Evolutionary conservation across 2,888 invertebrate genomes (phyloP).

Genomic region (Thera obeliscata): DNA sequence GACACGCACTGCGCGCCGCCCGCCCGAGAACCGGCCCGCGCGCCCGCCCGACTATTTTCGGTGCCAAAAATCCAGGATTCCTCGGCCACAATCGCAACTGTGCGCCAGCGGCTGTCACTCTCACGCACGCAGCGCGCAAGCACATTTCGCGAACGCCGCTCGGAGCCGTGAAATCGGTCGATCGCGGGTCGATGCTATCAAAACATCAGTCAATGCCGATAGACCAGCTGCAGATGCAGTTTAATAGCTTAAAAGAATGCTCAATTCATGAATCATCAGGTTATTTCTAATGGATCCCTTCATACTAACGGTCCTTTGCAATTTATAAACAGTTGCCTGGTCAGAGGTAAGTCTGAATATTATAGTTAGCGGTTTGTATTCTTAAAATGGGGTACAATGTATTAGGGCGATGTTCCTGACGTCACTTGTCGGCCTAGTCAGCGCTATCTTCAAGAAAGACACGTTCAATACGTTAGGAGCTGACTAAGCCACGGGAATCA

Average conservation of each 20-base stretch:
- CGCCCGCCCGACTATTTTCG: slow-evolving; percentile 82
- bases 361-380: background rate
- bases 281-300: background rate
- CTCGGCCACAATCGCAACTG: slow-evolving; percentile 39
- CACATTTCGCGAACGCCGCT: slow-evolving; percentile 35
- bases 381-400: too few species aligned
- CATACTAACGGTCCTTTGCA: background rate
- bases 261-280: background rate
- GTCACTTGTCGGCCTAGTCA: too few species aligned
- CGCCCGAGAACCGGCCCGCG: slow-evolving; percentile 68
- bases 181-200: slow-evolving; percentile 41
- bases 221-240: slow-evolving; percentile 24
- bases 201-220: slow-evolving; percentile 41
- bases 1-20: slow-evolving; percentile 81
- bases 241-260: background rate
- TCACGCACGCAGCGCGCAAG: slow-evolving; percentile 56
- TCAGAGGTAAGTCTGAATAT: too few species aligned
- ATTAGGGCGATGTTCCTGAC: too few species aligned
- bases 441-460: too few species aligned
- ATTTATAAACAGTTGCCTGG: too few species aligned
- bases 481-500: too few species aligned
- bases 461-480: too few species aligned
- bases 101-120: slow-evolving; percentile 56
- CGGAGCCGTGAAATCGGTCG: slow-evolving; percentile 46
- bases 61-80: slow-evolving; percentile 83